These are phyloP conservation scores for Hemistola chrysoprasaria DNA, from an alignment of 2,888 invertebrate species.

Conservation along the genomic window DNA sequence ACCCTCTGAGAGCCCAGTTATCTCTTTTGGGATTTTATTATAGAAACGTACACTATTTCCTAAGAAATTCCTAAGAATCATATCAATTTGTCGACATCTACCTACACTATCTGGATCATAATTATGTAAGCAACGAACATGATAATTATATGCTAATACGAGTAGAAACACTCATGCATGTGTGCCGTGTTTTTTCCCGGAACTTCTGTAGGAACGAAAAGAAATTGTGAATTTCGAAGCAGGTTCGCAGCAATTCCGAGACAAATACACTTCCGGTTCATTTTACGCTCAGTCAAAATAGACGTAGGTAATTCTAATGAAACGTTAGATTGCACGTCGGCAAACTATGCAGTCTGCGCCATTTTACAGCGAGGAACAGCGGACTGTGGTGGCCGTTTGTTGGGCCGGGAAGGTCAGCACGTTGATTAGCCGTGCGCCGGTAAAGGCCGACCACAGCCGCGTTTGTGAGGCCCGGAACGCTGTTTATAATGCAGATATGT, in stretches of 20 bases:
- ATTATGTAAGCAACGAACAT: too few relatives aligned
- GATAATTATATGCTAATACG: too few relatives aligned
- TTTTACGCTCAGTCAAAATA: constrained; percentile 22
- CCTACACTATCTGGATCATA: too few relatives aligned
- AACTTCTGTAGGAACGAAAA: not conserved
- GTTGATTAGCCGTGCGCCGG: constrained; percentile 79
- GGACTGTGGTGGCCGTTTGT: constrained; percentile 61
- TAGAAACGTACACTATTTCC: too few relatives aligned
- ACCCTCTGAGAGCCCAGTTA: too few relatives aligned
- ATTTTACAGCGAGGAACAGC: constrained; percentile 45
- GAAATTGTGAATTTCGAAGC: not conserved
- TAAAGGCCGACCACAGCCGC: constrained; percentile 80
- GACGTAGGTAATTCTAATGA: constrained; percentile 30
- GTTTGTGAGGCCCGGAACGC: constrained; percentile 76
- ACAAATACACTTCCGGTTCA: constrained; percentile 5
- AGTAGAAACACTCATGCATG: too few relatives aligned
- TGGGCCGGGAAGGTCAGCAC: constrained; percentile 75
- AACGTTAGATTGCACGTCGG: constrained; percentile 28
- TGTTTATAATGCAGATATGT: constrained; percentile 84
- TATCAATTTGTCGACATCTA: too few relatives aligned
- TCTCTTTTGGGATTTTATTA: too few relatives aligned
- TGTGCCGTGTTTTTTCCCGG: too few relatives aligned
- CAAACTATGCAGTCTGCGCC: constrained; percentile 40
- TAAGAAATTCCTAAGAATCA: too few relatives aligned
- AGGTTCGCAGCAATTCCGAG: constrained; percentile 1